Percentiles rank a stretch among this genome's conserved stretches.
phyloP scores from a whole-genome alignment of 2,888 invertebrate species.

The Ophraella communa region DNA sequence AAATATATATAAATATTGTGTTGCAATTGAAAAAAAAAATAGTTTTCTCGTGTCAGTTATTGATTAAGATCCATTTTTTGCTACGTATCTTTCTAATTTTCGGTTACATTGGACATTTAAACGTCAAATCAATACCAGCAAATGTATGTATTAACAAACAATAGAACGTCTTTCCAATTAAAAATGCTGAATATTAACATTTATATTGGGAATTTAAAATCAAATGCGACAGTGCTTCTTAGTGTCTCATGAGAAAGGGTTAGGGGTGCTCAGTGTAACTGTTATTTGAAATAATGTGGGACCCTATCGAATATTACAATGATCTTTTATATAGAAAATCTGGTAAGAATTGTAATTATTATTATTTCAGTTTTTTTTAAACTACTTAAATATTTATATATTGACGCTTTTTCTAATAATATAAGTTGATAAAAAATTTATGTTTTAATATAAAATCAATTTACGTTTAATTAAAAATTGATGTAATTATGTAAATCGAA shows the following conservation, averaged over 20 bases:
- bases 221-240: background rate
- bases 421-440: no score
- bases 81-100: background rate
- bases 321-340: background rate
- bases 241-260: background rate
- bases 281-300: background rate
- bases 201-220: background rate
- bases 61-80: no score
- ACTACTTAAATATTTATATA: no score
- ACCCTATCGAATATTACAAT: background rate
- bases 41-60: no score
- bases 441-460: no score
- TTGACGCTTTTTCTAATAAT: no score
- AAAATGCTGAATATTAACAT: background rate
- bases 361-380: background rate
- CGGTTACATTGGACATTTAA: background rate
- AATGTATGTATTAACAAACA: slow-evolving; percentile 5
- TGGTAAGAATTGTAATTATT: background rate
- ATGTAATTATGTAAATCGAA: no score
- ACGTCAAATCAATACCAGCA: background rate
- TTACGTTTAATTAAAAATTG: no score
- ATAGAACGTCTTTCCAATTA: background rate
- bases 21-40: no score
- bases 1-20: no score
- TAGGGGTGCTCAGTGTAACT: background rate